These are phyloP conservation scores for Ctenoplectra terminalis DNA, from an alignment of 1,140 invertebrate species.

Conservation along the genomic window DNA sequence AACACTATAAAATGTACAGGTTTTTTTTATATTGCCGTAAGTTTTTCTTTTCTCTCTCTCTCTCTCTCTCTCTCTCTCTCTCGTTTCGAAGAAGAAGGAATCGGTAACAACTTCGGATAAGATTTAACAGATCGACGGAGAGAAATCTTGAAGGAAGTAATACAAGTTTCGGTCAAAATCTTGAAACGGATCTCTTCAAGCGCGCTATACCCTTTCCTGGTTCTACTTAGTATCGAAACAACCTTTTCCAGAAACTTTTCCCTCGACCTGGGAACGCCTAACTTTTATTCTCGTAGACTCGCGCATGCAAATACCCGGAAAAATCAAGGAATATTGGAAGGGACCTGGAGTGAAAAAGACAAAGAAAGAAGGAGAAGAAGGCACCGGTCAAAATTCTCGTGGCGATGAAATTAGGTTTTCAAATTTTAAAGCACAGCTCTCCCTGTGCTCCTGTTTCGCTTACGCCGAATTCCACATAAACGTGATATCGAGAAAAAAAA, in stretches of 20 bases:
- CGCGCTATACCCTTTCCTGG: background rate
- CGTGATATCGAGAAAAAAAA: background rate
- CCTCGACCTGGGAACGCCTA: background rate
- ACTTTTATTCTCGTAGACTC: constrained; percentile 9
- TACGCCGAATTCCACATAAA: background rate
- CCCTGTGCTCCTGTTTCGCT: background rate
- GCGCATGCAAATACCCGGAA: constrained; percentile 21
- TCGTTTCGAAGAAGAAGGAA: no score
- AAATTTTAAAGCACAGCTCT: constrained; percentile 25
- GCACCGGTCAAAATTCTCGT: background rate
- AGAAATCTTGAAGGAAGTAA: background rate
- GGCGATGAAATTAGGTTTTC: constrained; percentile 42
- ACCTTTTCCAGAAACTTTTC: background rate
- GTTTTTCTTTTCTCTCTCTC: no score
- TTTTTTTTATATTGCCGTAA: no score
- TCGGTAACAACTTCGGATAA: background rate
- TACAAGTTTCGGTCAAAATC: background rate
- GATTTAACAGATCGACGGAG: background rate
- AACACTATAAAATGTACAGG: background rate
- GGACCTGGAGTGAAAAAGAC: no score
- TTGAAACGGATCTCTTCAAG: background rate
- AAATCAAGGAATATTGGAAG: constrained; percentile 32
- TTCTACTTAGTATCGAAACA: background rate
- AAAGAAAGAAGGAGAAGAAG: background rate
- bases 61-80: no score